Evolutionary conservation across 1,140 invertebrate species (phyloP).

Genomic region (Eufriesea mexicana): DNA sequence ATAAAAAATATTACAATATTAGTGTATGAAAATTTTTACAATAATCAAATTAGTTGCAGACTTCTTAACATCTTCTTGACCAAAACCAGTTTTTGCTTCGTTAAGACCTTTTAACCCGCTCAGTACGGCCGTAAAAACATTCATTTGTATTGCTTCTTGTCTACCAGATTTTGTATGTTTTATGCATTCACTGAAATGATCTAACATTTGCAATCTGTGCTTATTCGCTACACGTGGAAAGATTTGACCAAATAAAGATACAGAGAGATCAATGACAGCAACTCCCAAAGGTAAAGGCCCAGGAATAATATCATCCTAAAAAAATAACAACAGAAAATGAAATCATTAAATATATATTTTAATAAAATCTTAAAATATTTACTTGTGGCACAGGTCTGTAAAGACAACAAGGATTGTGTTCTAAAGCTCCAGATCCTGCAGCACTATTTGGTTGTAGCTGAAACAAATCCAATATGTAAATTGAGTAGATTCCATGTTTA

Average conservation of each 20-base stretch:
- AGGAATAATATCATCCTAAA: constrained; percentile 85
- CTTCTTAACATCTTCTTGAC: constrained; percentile 95
- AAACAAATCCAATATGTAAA: constrained; percentile 64
- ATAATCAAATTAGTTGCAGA: constrained; percentile 91
- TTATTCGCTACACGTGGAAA: constrained; percentile 97
- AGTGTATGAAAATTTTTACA: constrained; percentile 72
- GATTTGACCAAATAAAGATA: constrained; percentile 95
- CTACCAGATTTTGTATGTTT: constrained; percentile 94
- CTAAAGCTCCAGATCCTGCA: constrained; percentile 96
- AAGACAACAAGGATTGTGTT: constrained; percentile 96
- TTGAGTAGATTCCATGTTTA: neutral
- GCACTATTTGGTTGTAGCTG: constrained; percentile 95
- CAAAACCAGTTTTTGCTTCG: constrained; percentile 92
- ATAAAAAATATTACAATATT: neutral
- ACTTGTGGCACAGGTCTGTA: constrained; percentile 88
- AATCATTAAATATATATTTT: neutral
- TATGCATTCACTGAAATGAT: constrained; percentile 98
- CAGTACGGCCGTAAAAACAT: constrained; percentile 96
- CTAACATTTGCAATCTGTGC: constrained; percentile 97
- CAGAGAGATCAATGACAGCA: constrained; percentile 97
- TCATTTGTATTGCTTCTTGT: constrained; percentile 98
- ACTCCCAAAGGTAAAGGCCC: constrained; percentile 97
- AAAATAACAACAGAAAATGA: constrained; percentile 28
- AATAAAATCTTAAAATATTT: constrained; percentile 73
- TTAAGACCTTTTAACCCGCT: constrained; percentile 94